These are phyloP conservation scores for Dicyrtomina minuta DNA, from an alignment of 2,888 invertebrate species.

Conservation along the genomic window DNA sequence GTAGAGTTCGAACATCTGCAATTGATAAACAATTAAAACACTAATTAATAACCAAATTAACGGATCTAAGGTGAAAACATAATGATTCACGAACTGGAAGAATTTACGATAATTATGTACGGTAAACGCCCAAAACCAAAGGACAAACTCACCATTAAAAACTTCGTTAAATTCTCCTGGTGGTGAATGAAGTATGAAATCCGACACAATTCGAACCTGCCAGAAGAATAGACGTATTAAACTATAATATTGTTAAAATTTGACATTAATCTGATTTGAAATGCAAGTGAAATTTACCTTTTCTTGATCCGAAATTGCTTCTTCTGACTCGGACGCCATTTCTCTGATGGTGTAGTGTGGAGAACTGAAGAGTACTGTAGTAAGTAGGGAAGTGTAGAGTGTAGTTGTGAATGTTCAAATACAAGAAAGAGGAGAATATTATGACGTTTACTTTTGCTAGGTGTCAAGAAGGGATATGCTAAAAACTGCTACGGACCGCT, in stretches of 20 bases:
- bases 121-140: slow-evolving; percentile 7
- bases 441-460: too few species aligned
- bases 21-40: slow-evolving; percentile 55
- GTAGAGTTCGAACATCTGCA: slow-evolving; percentile 78
- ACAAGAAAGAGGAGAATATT: too few species aligned
- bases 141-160: slow-evolving; percentile 75
- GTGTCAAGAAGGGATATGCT: too few species aligned
- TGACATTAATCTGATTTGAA: too few species aligned
- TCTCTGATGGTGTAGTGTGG: slow-evolving; percentile 51
- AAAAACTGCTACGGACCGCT: too few species aligned
- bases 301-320: slow-evolving; percentile 55
- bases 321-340: too few species aligned
- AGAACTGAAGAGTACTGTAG: too few species aligned
- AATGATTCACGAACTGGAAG: too few species aligned
- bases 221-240: slow-evolving; percentile 1
- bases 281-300: slow-evolving; percentile 53
- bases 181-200: slow-evolving; percentile 97
- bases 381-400: too few species aligned
- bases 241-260: neutral
- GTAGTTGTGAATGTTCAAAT: too few species aligned
- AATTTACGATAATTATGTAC: too few species aligned
- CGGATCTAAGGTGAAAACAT: neutral
- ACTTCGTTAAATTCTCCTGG: slow-evolving; percentile 99
- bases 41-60: slow-evolving; percentile 7
- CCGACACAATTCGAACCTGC: slow-evolving; percentile 89